Percentiles rank a stretch among this genome's conserved stretches.
Conservation (phyloP, 2,888 invertebrate species). For the Polia nebulosa region DNA sequence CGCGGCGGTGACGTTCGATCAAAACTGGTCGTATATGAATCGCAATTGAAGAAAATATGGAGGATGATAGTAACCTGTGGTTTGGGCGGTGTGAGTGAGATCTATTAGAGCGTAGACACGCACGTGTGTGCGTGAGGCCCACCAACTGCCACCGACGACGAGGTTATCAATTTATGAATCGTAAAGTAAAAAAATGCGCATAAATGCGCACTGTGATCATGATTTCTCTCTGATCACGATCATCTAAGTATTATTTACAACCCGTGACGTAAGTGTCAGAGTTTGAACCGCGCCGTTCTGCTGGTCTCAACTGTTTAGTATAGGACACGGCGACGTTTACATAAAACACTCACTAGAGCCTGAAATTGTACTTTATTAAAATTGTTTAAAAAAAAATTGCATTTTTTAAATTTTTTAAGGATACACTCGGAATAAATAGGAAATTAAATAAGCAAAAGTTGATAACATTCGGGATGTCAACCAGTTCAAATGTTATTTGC, state of each 20-base stretch:
- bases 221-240: constrained; percentile 63
- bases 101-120: constrained; percentile 64
- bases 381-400: background rate
- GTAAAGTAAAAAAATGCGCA: constrained; percentile 80
- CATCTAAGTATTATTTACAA: constrained; percentile 62
- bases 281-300: constrained; percentile 46
- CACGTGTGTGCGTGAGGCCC: constrained; percentile 66
- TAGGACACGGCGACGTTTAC: constrained; percentile 23
- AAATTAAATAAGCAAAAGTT: constrained; percentile 8
- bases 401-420: background rate
- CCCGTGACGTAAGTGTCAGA: constrained; percentile 62
- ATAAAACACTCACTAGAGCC: background rate
- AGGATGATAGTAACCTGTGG: constrained; percentile 67
- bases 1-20: constrained; percentile 28
- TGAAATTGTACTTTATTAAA: background rate
- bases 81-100: constrained; percentile 67
- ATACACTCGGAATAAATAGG: background rate
- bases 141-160: constrained; percentile 80
- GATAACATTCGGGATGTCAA: constrained; percentile 17
- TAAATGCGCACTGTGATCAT: constrained; percentile 70
- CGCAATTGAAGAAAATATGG: constrained; percentile 63
- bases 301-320: constrained; percentile 38
- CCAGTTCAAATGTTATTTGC: constrained; percentile 24
- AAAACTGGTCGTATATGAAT: constrained; percentile 58
- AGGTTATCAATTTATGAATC: constrained; percentile 87